Evolutionary conservation across 2,888 invertebrate species (phyloP), one percentile per base, ranked within the genome.

Genomic region (Drosophila meridionalis): DNA sequence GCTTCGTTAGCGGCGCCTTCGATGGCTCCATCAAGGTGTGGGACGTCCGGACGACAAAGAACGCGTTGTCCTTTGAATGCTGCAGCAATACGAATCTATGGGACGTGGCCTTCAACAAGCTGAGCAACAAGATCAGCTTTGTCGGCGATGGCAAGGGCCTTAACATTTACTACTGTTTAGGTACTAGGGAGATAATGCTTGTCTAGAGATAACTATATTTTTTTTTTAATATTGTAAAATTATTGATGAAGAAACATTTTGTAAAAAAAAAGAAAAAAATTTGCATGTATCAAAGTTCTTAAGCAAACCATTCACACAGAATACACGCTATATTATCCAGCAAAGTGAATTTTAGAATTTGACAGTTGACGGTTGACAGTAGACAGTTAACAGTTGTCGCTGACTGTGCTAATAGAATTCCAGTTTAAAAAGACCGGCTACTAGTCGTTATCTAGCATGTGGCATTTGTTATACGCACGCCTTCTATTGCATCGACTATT

Each of bases 131-230:
- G 47, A 50, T 80, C 38, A 58, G 58, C 20, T 60, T 48, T 30
- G 80, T 80, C 26, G 82, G 74, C 38, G 74, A 74, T 7, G 82
- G 69, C 12, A 71, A 69, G 8, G 80, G 82, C 0, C 56, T 78
- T 0, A 64, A 47, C 9, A 47, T 80, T 30, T 69, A 69, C 50
- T 71, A 74, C 53, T 78, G 66, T 58, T 36, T 67, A 38, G 80
- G 76, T 14, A 59, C 59, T n/a, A 58, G 30, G 30, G 59, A 64
- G 53, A 69, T 78, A 34, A 55, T 67, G 80, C 42, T 67, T 2
- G 7, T 74, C 36, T 75, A 61, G 50, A 38, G 3, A 9, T 14
- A n/a, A 34, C 20, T 12, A 20, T 52, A 20, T 34, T n/a, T 26
- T 53, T 30, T 34, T 20, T 20, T n/a, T 34, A 40, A 12, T 52